Evolutionary conservation across 2,797 vertebrate species (phyloP).

Genomic region (Florisuga fusca): DNA sequence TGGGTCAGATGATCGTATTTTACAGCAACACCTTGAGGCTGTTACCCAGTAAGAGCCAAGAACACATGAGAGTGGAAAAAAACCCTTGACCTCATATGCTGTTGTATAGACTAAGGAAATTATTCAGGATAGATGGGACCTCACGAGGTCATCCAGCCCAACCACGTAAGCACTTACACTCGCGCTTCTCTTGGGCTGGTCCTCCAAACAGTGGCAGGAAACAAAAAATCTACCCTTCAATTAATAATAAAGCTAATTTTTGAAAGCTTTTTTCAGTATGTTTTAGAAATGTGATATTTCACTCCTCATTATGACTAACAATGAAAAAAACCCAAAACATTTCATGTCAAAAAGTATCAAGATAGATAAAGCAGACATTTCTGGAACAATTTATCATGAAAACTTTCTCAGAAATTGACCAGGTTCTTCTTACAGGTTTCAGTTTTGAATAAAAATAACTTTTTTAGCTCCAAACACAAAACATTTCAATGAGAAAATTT

Average conservation of each 20-base stretch:
- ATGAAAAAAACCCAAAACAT: background rate
- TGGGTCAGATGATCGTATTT: background rate
- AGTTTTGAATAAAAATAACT: background rate
- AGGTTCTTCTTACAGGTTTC: background rate
- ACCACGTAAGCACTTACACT: background rate
- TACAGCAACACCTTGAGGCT: background rate
- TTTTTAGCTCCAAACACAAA: background rate
- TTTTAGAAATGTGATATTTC: background rate
- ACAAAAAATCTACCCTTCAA: background rate
- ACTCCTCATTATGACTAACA: background rate
- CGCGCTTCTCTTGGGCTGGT: background rate
- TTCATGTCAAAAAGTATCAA: background rate
- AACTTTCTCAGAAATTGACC: background rate
- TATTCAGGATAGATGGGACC: background rate
- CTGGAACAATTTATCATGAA: background rate
- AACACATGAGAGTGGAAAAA: background rate
- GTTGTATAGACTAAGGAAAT: background rate
- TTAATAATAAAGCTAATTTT: background rate
- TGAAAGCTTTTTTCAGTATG: background rate
- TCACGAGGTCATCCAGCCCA: background rate
- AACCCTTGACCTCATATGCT: background rate
- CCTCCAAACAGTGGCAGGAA: background rate
- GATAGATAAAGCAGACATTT: background rate
- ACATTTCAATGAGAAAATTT: background rate
- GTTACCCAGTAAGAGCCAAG: background rate